phyloP scores from a whole-genome alignment of 2,797 vertebrate genomes.

The Percopsis omiscomaycus region DNA sequence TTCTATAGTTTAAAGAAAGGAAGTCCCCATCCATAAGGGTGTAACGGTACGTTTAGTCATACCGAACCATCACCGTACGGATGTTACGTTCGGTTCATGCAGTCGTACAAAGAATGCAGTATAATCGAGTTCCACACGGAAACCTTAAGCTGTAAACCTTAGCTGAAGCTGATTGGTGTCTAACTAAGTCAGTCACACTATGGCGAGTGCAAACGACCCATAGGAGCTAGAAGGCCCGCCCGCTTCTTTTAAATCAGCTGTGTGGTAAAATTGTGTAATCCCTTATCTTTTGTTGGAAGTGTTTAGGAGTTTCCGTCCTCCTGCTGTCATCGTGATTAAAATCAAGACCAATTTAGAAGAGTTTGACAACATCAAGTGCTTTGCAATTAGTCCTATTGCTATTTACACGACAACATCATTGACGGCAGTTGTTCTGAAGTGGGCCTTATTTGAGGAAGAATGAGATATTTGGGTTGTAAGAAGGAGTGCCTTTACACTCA shows the following conservation, averaged over 20 bases:
- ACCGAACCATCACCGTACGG: no score
- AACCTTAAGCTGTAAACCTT: no score
- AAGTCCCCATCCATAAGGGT: no score
- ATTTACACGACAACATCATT: conserved; percentile 63
- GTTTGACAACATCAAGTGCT: conserved; percentile 65
- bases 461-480: conserved; percentile 49
- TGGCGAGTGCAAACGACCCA: no score
- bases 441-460: conserved; percentile 52
- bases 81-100: no score
- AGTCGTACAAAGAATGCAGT: no score
- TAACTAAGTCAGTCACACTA: no score
- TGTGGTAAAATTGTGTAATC: no score
- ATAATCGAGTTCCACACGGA: no score
- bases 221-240: conserved; percentile 4
- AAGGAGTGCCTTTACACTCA: conserved; percentile 59
- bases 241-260: background rate
- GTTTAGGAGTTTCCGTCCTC: conserved; percentile 24
- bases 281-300: conserved; percentile 1
- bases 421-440: conserved; percentile 66
- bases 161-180: no score
- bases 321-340: conserved; percentile 43
- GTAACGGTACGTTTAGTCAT: no score
- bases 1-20: no score
- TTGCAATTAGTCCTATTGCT: conserved; percentile 71
- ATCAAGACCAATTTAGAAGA: conserved; percentile 64